Evolutionary conservation across 2,888 invertebrate species (phyloP), one percentile per base, ranked within the genome.

Genomic region (Pristionchus fissidentatus): DNA sequence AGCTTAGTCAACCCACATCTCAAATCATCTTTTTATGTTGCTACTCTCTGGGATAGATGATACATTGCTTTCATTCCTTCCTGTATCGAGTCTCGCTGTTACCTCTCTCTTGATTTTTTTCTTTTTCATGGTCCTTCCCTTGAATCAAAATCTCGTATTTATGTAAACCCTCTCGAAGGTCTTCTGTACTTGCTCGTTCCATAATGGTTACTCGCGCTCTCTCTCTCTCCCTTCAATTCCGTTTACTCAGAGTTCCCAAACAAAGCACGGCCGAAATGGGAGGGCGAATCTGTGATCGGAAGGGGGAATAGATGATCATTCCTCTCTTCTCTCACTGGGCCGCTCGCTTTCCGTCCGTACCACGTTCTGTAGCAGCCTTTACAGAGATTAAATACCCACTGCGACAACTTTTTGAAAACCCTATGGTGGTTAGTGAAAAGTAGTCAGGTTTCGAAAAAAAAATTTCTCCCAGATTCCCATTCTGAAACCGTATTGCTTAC

Each of bases 221-320:
- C 19, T 19, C 46, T 15, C 62, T n/a, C 62, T 29, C 52, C 52
- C 52, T 49, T n/a, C 55, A 22, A 55, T n/a, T 70, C 70, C 70
- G 70, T 70, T 70, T 70, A 70, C 70, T 70, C 70, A 41, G 41
- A 70, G 70, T 70, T 70, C 22, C 70, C 70, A 70, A 70, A 70
- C 70, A 70, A 70, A 70, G 70, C 10, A 7, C n/a, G n/a, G n/a
- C n/a, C n/a, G n/a, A n/a, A n/a, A n/a, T n/a, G n/a, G n/a, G 41
- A 41, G 43, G 38, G 38, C 66, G 70, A 70, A 70, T 70, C 41
- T 70, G 70, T 41, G 70, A 70, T 70, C 70, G 70, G 19, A 41
- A 41, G n/a, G 22, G 62, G 35, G 26, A 38, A 19, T n/a, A 41
- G 70, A 70, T 70, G 70, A 70, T 70, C 70, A 70, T 70, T 70